phyloP scores from a whole-genome alignment of 2,888 invertebrate species.

The Tiliacea citrago region DNA sequence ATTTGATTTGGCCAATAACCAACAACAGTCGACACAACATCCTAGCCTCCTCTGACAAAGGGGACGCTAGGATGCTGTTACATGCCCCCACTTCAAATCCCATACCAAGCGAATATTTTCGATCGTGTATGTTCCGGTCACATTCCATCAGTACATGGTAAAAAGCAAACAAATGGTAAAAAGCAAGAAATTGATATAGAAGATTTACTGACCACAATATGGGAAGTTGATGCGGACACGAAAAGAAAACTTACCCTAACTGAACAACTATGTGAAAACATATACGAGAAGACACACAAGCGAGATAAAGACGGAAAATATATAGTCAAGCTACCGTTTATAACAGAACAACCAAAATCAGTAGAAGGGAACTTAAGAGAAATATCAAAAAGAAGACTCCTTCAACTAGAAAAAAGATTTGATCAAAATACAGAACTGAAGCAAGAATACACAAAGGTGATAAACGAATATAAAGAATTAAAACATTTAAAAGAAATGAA shows the following conservation, averaged over 20 bases:
- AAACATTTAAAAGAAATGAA: background rate
- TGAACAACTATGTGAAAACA: background rate
- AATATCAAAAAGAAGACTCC: conserved; percentile 8
- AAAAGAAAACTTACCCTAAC: background rate
- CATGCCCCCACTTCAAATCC: too few relatives aligned
- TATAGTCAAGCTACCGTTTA: too few relatives aligned
- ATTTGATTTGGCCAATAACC: too few relatives aligned
- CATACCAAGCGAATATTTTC: too few relatives aligned
- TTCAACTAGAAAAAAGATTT: conserved; percentile 1
- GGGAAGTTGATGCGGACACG: background rate
- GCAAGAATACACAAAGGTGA: background rate
- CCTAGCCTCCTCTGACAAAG: too few relatives aligned
- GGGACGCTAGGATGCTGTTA: too few relatives aligned
- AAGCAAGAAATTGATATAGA: background rate
- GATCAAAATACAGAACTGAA: background rate
- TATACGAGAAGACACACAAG: conserved; percentile 1
- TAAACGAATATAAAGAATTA: background rate
- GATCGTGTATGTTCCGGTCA: too few relatives aligned
- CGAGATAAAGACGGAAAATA: background rate
- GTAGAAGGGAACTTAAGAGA: conserved; percentile 1
- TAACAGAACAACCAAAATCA: conserved; percentile 3
- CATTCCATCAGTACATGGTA: too few relatives aligned
- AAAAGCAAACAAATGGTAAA: too few relatives aligned
- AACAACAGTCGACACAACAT: too few relatives aligned
- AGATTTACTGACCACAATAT: conserved; percentile 2